Evolutionary conservation across 2,113 vertebrate genomes (phyloP).

Genomic region (Elachura formosa): DNA sequence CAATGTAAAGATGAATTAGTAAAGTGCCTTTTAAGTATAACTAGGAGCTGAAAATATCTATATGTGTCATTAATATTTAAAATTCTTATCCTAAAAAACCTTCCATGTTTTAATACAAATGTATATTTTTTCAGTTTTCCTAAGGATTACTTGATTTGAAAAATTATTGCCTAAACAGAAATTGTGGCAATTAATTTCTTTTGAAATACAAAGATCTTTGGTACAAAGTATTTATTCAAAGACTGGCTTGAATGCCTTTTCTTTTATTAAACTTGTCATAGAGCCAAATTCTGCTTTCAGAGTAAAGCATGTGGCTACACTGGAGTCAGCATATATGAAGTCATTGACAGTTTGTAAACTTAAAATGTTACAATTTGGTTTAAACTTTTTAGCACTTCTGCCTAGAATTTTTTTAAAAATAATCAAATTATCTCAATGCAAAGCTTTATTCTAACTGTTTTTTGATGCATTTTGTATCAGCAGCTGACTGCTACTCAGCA

Average conservation of each 20-base stretch:
- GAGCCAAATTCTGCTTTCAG: background rate
- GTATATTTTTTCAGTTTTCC: background rate
- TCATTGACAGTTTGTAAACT: background rate
- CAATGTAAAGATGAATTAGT: background rate
- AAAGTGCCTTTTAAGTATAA: background rate
- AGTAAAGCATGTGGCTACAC: background rate
- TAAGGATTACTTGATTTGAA: background rate
- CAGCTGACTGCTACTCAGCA: background rate
- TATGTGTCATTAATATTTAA: background rate
- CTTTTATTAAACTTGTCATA: background rate
- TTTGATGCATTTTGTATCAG: background rate
- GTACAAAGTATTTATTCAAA: background rate
- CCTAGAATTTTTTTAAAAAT: background rate
- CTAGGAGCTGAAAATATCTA: background rate
- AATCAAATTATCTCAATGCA: background rate
- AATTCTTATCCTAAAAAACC: background rate
- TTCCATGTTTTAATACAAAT: background rate
- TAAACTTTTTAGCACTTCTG: background rate
- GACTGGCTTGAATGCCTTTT: background rate
- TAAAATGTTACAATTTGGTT: background rate
- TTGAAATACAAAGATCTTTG: conserved; percentile 1
- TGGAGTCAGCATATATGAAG: background rate
- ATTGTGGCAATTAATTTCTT: background rate
- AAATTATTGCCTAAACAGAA: background rate
- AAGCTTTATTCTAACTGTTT: background rate